Evolutionary conservation across 2,888 invertebrate genomes (phyloP).

Genomic region (Gortyna flavago): DNA sequence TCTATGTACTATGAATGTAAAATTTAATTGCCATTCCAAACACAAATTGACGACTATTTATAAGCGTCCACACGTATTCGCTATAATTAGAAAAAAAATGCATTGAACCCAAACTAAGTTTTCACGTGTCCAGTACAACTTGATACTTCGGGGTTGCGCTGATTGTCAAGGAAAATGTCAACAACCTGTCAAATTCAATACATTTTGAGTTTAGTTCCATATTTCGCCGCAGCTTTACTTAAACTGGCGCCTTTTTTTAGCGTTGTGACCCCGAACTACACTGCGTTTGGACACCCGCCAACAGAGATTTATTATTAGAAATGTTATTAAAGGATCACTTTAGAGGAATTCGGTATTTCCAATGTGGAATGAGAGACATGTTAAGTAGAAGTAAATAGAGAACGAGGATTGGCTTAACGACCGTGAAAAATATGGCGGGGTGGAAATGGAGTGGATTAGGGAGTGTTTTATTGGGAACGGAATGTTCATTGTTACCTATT

Average conservation of each 20-base stretch:
- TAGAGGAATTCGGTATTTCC: constrained; percentile 53
- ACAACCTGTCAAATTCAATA: constrained; percentile 23
- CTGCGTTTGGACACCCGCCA: constrained; percentile 59
- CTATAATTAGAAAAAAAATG: constrained; percentile 54
- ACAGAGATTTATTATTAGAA: constrained; percentile 58
- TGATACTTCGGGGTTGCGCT: constrained; percentile 10
- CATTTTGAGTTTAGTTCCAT: constrained; percentile 15
- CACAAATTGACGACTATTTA: background rate
- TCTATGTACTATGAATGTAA: background rate
- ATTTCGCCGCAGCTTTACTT: constrained; percentile 19
- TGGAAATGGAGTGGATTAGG: constrained; percentile 21
- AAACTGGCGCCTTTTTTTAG: constrained; percentile 28
- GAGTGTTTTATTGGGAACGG: background rate
- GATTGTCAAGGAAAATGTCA: background rate
- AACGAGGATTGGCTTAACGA: constrained; percentile 25
- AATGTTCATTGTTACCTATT: background rate
- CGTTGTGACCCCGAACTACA: constrained; percentile 61
- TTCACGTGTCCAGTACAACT: background rate
- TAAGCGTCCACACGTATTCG: constrained; percentile 17
- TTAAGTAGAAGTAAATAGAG: constrained; percentile 32
- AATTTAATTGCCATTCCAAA: background rate
- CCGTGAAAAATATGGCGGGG: constrained; percentile 43
- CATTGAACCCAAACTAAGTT: constrained; percentile 46
- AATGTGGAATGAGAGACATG: constrained; percentile 54
- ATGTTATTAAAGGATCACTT: constrained; percentile 62